phyloP scores from a whole-genome alignment of 2,113 vertebrate genomes.

The Bubalus kerabau region DNA sequence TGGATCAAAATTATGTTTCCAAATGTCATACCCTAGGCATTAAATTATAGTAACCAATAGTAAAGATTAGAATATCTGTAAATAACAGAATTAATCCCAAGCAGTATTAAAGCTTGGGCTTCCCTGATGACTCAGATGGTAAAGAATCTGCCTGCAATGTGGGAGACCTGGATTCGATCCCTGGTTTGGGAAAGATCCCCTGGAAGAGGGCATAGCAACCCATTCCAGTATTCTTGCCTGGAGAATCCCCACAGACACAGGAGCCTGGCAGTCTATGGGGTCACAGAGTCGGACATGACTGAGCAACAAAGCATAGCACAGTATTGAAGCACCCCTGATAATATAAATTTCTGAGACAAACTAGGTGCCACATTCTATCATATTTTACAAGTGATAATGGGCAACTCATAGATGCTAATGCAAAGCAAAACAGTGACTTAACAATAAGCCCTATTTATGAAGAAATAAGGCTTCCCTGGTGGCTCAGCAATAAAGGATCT shows the following conservation, averaged over 20 bases:
- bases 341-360: neutral
- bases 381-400: neutral
- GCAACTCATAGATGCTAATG: neutral
- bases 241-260: neutral
- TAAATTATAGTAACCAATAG: constrained; percentile 13
- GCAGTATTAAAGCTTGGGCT: neutral
- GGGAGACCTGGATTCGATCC: neutral
- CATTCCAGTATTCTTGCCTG: neutral
- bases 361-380: neutral
- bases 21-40: neutral
- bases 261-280: neutral
- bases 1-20: constrained; percentile 30
- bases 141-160: neutral
- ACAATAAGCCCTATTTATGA: neutral
- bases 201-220: neutral
- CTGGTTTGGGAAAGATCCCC: neutral
- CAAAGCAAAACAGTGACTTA: neutral
- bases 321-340: neutral
- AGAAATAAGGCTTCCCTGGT: neutral
- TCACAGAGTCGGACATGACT: neutral
- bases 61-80: neutral
- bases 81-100: neutral
- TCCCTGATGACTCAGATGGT: neutral
- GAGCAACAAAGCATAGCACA: neutral
- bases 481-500: neutral